phyloP scores from a whole-genome alignment of 2,888 invertebrate genomes.

The Labia minor region DNA sequence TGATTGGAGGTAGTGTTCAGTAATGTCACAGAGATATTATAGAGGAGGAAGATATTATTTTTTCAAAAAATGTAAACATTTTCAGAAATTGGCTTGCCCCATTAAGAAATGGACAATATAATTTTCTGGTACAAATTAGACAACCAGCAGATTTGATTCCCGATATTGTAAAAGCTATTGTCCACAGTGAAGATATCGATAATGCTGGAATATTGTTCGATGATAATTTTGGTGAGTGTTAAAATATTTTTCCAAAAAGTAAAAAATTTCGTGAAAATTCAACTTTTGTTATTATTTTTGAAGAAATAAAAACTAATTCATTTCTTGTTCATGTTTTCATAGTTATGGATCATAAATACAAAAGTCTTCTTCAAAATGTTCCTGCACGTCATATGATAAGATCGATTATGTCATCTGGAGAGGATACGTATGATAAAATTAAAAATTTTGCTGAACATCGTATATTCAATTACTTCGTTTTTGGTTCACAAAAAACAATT shows the following conservation, averaged over 20 bases:
- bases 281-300: conserved; percentile 20
- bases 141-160: conserved; percentile 79
- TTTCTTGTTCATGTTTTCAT: conserved; percentile 28
- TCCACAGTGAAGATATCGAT: conserved; percentile 71
- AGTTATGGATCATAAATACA: conserved; percentile 92
- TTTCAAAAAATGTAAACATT: too few species aligned
- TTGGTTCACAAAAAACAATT: conserved; percentile 62
- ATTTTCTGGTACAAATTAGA: conserved; percentile 71
- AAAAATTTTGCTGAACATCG: conserved; percentile 65
- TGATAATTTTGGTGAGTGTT: conserved; percentile 61
- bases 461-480: conserved; percentile 79
- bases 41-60: too few species aligned
- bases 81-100: conserved; percentile 51
- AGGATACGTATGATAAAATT: conserved; percentile 54
- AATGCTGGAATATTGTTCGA: conserved; percentile 89
- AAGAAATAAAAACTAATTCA: not conserved
- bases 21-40: too few species aligned
- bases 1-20: too few species aligned
- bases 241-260: not conserved
- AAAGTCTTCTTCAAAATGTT: conserved; percentile 77
- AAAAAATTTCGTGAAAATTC: not conserved
- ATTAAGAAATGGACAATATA: not conserved
- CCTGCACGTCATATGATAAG: conserved; percentile 83
- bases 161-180: conserved; percentile 70
- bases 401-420: conserved; percentile 44